phyloP scores from a whole-genome alignment of 1,140 invertebrate genomes.

The Liolophura sinensis region DNA sequence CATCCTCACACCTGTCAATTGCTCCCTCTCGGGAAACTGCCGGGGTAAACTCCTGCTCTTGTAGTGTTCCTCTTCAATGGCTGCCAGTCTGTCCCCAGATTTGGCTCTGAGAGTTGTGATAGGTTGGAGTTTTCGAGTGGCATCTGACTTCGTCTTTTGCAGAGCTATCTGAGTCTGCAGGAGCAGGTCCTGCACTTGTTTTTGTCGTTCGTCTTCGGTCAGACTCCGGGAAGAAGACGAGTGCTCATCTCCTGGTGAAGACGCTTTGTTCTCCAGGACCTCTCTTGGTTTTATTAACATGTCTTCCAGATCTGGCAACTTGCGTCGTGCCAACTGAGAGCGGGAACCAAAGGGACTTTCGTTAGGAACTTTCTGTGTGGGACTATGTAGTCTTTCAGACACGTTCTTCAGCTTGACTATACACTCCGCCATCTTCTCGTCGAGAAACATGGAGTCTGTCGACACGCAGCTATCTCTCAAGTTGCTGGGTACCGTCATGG shows the following conservation, averaged over 20 bases:
- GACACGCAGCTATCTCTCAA: slow-evolving; percentile 27
- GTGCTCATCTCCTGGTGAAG: background rate
- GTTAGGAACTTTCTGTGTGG: slow-evolving; percentile 23
- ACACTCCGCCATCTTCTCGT: slow-evolving; percentile 43
- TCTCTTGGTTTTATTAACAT: background rate
- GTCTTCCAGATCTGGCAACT: background rate
- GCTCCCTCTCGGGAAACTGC: slow-evolving; percentile 9
- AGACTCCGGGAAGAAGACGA: slow-evolving; percentile 6
- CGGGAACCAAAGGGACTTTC: background rate
- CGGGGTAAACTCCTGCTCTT: slow-evolving; percentile 31
- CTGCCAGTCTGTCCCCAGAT: slow-evolving; percentile 14
- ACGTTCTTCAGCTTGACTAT: slow-evolving; percentile 47
- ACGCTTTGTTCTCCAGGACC: background rate
- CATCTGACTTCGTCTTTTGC: slow-evolving; percentile 20
- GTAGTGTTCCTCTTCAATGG: slow-evolving; percentile 16
- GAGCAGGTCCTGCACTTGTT: slow-evolving; percentile 31
- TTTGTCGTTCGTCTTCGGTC: slow-evolving; percentile 31
- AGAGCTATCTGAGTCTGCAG: slow-evolving; percentile 28
- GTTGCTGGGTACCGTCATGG: slow-evolving; percentile 31
- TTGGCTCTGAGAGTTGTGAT: slow-evolving; percentile 48
- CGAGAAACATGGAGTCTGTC: slow-evolving; percentile 33
- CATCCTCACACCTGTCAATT: slow-evolving; percentile 22
- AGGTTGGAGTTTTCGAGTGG: slow-evolving; percentile 42
- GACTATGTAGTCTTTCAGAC: slow-evolving; percentile 46
- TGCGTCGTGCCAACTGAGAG: background rate